Evolutionary conservation across 2,113 vertebrate genomes (phyloP), one percentile per base, ranked within the genome.

Genomic region (Pomatorhinus ruficollis): DNA sequence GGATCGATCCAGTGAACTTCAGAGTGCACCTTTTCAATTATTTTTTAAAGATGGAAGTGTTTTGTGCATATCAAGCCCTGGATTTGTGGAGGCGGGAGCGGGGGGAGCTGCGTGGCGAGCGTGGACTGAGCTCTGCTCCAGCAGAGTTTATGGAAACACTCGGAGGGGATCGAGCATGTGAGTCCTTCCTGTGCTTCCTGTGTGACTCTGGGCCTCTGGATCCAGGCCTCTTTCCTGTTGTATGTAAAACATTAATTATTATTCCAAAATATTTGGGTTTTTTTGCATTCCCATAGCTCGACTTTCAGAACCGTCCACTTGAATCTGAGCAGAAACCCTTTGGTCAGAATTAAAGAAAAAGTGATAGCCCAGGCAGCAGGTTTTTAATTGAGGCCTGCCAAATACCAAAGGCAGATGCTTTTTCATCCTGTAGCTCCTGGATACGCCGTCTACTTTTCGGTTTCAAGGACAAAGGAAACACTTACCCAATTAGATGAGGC

Each of bases 401-500:
- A 96, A 96, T 95, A 95, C 87, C 95, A 90, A 95, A 95, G 83
- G 88, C 97, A 97, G 96, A 96, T 94, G 78, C 78, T 93, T 95
- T 94, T 95, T 95, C 84, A 91, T 95, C 87, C 93, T 94, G 91
- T 91, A 90, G 96, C 88, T 84, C 79, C 91, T 92, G 74, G 71
- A 90, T 95, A 93, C 94, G 76, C 78, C 39, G 87, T 94, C 91
- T 95, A 89, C 91, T 97, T 97, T 91, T 90, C 31, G 63, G 90
- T 95, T 98, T 97, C 97, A 97, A 98, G 96, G 97, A 96, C 96
- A 97, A 97, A 97, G 95, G 87, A 97, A 97, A 91, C 95, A 95
- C 94, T 98, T 95, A 94, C 90, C 94, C 96, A 97, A 97, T 98
- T 98, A 98, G 95, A 97, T 86, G 89, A 96, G 81, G 95, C 94